These are phyloP conservation scores for Sceliomorpha sp. DNA, from an alignment of 2,888 invertebrate genomes.

Conservation along the genomic window DNA sequence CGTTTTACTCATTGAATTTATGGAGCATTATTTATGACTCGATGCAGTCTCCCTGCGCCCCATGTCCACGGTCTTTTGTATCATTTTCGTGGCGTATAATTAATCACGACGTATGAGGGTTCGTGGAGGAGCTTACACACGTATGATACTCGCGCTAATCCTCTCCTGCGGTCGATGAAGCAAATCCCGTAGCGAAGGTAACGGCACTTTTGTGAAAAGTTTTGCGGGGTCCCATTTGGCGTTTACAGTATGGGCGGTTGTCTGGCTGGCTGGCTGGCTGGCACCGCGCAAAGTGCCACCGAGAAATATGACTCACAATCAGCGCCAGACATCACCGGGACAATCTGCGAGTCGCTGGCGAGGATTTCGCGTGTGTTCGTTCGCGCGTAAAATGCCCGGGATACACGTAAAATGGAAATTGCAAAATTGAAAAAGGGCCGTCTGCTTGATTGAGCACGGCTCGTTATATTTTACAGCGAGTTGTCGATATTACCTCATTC, in stretches of 20 bases:
- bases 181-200: slow-evolving; percentile 14
- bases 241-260: slow-evolving; percentile 13
- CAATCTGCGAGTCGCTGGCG: slow-evolving; percentile 12
- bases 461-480: slow-evolving; percentile 44
- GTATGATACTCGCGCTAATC: slow-evolving; percentile 10
- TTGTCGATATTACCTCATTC: slow-evolving; percentile 30
- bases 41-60: slow-evolving; percentile 11
- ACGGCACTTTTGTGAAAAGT: slow-evolving; percentile 1
- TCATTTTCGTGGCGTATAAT: slow-evolving; percentile 46
- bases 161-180: slow-evolving; percentile 9
- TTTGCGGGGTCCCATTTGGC: slow-evolving; percentile 2
- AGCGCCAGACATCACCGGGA: slow-evolving; percentile 39
- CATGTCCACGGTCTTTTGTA: slow-evolving; percentile 46
- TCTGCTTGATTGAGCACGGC: slow-evolving; percentile 37
- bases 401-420: slow-evolving; percentile 27
- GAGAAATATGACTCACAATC: slow-evolving; percentile 45
- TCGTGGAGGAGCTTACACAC: slow-evolving; percentile 16
- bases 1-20: slow-evolving; percentile 41
- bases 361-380: slow-evolving; percentile 32
- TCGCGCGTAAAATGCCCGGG: slow-evolving; percentile 32
- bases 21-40: slow-evolving; percentile 40
- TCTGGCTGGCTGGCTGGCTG: no score
- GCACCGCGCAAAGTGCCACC: slow-evolving; percentile 4
- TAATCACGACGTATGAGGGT: slow-evolving; percentile 43
- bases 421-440: slow-evolving; percentile 43